Evolutionary conservation across 2,113 vertebrate species (phyloP).

Genomic region (Neomonachus schauinslandi): DNA sequence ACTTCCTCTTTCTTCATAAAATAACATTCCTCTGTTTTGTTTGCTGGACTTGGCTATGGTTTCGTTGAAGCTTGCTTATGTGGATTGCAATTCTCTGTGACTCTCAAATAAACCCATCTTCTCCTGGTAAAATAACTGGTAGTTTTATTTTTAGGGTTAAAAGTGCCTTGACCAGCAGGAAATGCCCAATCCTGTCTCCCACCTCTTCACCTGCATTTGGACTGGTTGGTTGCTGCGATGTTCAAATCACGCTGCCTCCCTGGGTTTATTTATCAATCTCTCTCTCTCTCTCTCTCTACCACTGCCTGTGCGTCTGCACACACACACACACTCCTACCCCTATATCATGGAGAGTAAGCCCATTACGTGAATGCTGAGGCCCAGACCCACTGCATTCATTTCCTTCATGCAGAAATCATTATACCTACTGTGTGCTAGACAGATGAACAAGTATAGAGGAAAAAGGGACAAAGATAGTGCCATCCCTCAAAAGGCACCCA

Average conservation of each 20-base stretch:
- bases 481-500: background rate
- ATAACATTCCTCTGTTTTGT: background rate
- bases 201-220: background rate
- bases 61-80: background rate
- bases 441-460: background rate
- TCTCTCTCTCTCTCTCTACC: background rate
- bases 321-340: background rate
- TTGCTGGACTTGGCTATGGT: background rate
- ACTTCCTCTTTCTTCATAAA: background rate
- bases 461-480: background rate
- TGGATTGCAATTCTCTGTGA: background rate
- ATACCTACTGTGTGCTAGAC: background rate
- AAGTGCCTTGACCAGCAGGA: background rate
- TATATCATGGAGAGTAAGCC: background rate
- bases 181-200: background rate
- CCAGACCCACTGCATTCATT: background rate
- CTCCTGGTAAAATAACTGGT: background rate
- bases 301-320: background rate
- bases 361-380: background rate
- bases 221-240: background rate
- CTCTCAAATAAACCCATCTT: background rate
- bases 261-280: background rate
- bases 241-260: background rate
- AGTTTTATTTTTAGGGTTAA: background rate
- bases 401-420: background rate